Conservation (phyloP, 2,888 invertebrate genomes). For the Pyrrhia umbra region DNA sequence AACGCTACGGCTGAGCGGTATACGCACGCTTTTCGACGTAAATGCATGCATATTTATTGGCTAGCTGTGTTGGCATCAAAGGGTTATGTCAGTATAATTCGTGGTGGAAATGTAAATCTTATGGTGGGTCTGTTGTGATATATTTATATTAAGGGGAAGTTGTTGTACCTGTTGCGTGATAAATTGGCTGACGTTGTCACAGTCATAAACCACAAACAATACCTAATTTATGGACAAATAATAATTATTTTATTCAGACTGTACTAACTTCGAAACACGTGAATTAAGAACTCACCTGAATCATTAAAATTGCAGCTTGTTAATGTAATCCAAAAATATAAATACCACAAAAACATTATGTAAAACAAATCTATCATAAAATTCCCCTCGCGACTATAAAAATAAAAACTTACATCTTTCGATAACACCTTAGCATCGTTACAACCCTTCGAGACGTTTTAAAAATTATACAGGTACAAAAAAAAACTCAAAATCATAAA, state of each 20-base stretch:
- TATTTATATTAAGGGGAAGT: slow-evolving; percentile 27
- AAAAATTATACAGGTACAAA: neutral
- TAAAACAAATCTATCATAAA: slow-evolving; percentile 26
- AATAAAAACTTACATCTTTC: slow-evolving; percentile 12
- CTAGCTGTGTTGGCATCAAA: slow-evolving; percentile 27
- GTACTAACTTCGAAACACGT: neutral
- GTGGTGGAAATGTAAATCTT: slow-evolving; percentile 25
- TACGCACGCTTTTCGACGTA: slow-evolving; percentile 16
- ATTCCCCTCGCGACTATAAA: neutral
- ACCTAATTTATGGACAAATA: neutral
- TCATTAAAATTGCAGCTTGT: neutral
- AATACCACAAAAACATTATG: neutral
- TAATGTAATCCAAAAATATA: too few relatives aligned
- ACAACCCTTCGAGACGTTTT: slow-evolving; percentile 37
- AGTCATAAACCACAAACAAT: neutral
- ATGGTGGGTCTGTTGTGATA: slow-evolving; percentile 2
- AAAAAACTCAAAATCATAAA: slow-evolving; percentile 63
- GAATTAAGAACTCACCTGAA: neutral
- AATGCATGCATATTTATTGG: slow-evolving; percentile 50
- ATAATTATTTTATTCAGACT: neutral
- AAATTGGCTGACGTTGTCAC: neutral
- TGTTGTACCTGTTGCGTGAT: slow-evolving; percentile 47
- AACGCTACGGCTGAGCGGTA: slow-evolving; percentile 22
- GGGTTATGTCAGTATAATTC: slow-evolving; percentile 44
- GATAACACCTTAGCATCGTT: slow-evolving; percentile 23